Conservation (phyloP, 1,140 invertebrate genomes). For the Reticulitermes speratus region DNA sequence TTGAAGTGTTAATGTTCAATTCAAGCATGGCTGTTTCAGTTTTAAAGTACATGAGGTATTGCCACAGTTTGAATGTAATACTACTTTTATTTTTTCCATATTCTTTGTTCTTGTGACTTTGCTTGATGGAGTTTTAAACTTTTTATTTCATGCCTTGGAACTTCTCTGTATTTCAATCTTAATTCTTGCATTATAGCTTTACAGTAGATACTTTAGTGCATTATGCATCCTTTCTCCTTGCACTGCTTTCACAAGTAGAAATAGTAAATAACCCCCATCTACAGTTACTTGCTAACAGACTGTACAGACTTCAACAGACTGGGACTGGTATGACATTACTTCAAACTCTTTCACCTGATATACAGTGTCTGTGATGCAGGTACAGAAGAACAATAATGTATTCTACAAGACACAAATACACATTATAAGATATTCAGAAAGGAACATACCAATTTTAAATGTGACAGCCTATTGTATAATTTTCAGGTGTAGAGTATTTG, state of each 20-base stretch:
- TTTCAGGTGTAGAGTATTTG: background rate
- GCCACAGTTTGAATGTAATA: background rate
- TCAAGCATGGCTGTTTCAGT: background rate
- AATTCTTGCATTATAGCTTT: slow-evolving; percentile 2
- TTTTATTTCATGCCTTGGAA: background rate
- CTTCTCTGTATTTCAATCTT: background rate
- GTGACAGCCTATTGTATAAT: background rate
- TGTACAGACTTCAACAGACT: slow-evolving; percentile 2
- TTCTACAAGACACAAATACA: background rate
- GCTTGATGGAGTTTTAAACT: slow-evolving; percentile 8
- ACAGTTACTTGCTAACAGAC: background rate
- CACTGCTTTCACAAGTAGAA: slow-evolving; percentile 6
- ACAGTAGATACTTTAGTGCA: slow-evolving; percentile 12
- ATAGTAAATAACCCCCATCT: slow-evolving; percentile 2
- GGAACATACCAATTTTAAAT: background rate
- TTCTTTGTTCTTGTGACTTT: background rate
- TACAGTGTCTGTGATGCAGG: background rate
- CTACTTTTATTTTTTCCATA: background rate
- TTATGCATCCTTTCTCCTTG: slow-evolving; percentile 14
- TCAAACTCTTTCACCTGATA: background rate
- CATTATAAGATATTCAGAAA: background rate
- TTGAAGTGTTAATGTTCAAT: background rate
- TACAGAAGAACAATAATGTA: background rate
- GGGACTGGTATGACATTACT: background rate
- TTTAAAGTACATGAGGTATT: background rate